Percentiles rank a stretch among this genome's conserved stretches.
phyloP scores from a whole-genome alignment of 2,113 vertebrate genomes.

The Brachyhypopomus occidentalis region DNA sequence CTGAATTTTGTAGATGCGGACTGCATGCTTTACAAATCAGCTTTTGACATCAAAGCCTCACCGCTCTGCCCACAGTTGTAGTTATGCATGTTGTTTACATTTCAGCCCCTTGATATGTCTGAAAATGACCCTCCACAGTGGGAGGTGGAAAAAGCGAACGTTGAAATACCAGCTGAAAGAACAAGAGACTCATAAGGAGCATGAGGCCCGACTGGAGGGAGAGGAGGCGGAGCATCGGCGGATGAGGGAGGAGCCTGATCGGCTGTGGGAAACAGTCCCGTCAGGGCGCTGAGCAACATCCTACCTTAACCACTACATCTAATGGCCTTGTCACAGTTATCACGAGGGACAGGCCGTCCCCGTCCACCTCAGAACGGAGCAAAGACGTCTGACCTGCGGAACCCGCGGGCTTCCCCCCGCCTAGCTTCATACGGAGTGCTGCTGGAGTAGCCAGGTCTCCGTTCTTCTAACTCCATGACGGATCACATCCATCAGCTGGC shows the following conservation, averaged over 20 bases:
- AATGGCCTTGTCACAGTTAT: neutral
- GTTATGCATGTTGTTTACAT: slow-evolving; percentile 18
- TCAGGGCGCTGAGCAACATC: neutral
- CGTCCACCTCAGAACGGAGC: neutral
- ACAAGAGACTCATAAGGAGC: neutral
- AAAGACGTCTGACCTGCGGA: neutral
- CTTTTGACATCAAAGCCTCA: neutral
- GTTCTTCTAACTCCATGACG: neutral
- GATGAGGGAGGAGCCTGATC: neutral
- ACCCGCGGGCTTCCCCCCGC: neutral
- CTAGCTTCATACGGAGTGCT: neutral
- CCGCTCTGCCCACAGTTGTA: neutral
- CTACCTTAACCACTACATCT: neutral
- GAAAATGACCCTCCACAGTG: slow-evolving; percentile 15
- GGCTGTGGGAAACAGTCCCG: neutral
- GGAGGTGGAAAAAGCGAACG: neutral
- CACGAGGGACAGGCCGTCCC: neutral
- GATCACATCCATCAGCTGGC: neutral
- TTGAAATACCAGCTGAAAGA: slow-evolving; percentile 10
- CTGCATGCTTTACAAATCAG: slow-evolving; percentile 11
- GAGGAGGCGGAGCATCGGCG: slow-evolving; percentile 2
- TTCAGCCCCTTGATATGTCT: slow-evolving; percentile 9
- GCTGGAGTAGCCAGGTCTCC: neutral
- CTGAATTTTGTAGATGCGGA: neutral
- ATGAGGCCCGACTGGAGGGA: slow-evolving; percentile 1